Evolutionary conservation across 2,888 invertebrate genomes (phyloP).

Genomic region (Microctonus hyperodae): DNA sequence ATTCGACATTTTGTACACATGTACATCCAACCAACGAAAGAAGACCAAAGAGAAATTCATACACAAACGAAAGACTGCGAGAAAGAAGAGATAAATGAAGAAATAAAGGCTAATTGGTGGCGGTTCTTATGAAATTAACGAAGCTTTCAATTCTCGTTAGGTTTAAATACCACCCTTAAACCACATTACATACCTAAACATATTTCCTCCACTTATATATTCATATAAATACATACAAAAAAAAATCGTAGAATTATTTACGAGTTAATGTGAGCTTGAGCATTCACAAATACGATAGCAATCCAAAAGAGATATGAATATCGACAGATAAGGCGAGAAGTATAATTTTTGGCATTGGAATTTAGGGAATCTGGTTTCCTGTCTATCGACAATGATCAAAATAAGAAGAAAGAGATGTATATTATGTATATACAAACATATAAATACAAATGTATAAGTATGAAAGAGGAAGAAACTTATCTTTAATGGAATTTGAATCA

Average conservation of each 20-base stretch:
- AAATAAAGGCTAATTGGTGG: conserved; percentile 23
- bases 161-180: conserved; percentile 1
- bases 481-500: not conserved
- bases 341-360: conserved; percentile 13
- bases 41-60: not conserved
- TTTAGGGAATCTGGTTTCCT: conserved; percentile 22
- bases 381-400: not conserved
- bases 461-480: not conserved
- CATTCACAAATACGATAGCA: not conserved
- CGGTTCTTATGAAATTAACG: conserved; percentile 28
- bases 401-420: not conserved
- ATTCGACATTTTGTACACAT: not conserved
- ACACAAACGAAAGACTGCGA: not conserved
- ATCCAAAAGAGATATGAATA: not conserved
- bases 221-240: not conserved
- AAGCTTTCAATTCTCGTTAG: conserved; percentile 20
- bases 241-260: too few species aligned
- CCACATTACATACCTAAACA: not conserved
- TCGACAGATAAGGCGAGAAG: conserved; percentile 13
- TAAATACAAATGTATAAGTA: too few species aligned
- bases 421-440: not conserved
- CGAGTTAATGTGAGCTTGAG: not conserved
- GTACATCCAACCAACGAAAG: too few species aligned
- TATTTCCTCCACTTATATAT: not conserved
- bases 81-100: not conserved